Conservation (phyloP, 2,888 invertebrate species). For the Odontocerum albicorne region DNA sequence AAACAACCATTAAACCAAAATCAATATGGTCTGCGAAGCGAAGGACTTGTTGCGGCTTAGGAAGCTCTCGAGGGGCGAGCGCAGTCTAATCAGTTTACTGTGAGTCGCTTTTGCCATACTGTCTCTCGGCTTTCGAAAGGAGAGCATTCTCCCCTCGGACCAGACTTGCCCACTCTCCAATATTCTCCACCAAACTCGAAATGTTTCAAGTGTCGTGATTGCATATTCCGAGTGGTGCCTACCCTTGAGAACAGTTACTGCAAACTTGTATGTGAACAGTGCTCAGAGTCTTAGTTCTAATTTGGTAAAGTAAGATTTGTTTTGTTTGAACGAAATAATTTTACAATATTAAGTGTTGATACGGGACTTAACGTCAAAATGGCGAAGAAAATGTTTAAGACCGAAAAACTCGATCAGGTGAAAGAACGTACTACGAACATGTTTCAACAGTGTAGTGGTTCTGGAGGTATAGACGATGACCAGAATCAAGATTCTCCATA, state of each 20-base stretch:
- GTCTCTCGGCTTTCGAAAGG: conserved; percentile 9
- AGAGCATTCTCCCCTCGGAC: background rate
- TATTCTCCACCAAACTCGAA: background rate
- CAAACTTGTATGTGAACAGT: no score
- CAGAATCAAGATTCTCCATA: conserved; percentile 12
- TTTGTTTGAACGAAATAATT: no score
- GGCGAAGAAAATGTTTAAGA: conserved; percentile 25
- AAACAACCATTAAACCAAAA: conserved; percentile 32
- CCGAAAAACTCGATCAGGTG: conserved; percentile 25
- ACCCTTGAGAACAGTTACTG: no score
- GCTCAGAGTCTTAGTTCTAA: no score
- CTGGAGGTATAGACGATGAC: conserved; percentile 2
- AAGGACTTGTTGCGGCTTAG: conserved; percentile 24
- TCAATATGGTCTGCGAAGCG: conserved; percentile 27
- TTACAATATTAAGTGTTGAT: no score
- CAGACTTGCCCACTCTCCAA: background rate
- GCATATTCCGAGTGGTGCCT: no score
- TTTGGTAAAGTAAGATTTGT: no score
- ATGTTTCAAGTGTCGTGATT: no score
- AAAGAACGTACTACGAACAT: conserved; percentile 29
- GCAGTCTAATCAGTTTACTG: conserved; percentile 19
- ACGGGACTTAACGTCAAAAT: no score
- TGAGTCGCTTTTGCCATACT: background rate
- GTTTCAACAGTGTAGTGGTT: conserved; percentile 31
- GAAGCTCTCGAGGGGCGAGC: conserved; percentile 8